These are phyloP conservation scores for Euura lappo DNA, from an alignment of 1,140 invertebrate species.

Conservation along the genomic window DNA sequence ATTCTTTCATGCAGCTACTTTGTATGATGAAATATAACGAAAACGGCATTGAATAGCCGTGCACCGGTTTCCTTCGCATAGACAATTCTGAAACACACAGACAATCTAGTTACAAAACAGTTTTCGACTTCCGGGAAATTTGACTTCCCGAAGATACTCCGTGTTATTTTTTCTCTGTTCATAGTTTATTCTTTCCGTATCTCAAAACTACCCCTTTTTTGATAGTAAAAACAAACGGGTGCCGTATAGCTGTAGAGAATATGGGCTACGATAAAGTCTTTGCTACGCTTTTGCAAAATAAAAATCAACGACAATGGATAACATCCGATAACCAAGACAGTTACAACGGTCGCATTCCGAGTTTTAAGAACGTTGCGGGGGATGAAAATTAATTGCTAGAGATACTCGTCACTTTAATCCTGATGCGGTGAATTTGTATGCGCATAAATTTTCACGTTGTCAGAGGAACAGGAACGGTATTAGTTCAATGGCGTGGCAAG, in stretches of 20 bases:
- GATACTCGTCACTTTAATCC: neutral
- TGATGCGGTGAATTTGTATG: neutral
- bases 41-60: neutral
- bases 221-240: no score
- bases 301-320: neutral
- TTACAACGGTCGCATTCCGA: neutral
- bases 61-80: neutral
- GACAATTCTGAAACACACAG: neutral
- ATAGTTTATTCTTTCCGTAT: no score
- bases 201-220: no score
- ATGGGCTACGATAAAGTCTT: neutral
- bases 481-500: neutral
- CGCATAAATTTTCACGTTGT: neutral
- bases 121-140: no score
- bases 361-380: neutral
- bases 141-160: no score
- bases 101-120: no score
- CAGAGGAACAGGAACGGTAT: neutral
- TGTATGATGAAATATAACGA: neutral
- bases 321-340: neutral
- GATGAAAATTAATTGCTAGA: neutral
- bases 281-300: neutral
- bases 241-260: no score
- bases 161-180: no score
- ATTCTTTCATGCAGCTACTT: neutral